Evolutionary conservation across 2,888 invertebrate species (phyloP), one percentile per base, ranked within the genome.

Genomic region (Ditylenchus weischeri): DNA sequence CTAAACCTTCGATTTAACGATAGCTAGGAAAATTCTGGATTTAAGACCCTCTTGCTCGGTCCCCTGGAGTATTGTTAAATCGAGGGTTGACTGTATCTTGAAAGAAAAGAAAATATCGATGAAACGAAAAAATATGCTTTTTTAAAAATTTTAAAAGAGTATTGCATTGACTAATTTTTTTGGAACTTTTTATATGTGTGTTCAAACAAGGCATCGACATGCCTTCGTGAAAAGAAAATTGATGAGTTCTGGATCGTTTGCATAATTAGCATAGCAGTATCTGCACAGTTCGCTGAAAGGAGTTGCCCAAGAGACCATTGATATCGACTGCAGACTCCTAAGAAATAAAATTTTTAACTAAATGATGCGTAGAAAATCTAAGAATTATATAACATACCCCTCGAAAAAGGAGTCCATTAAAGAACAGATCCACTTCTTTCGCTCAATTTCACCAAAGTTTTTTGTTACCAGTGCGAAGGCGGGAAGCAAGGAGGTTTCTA

Each of bases 401-500:
- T 19, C 50, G 21, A 21, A 50, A 50, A 72, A 72, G 18, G 71
- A 65, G 5, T 72, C 72, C 23, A 68, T 23, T 13, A 65, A n/a
- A 10, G 72, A 57, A 19, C 21, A 35, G 4, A 63, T 29, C 49
- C 58, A 72, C 47, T 67, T 67, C 10, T 29, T 15, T 43, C 63
- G 43, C n/a, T 49, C 35, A n/a, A 67, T 63, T 15, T 36, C 49
- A 4, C 68, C 58, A n/a, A 69, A 57, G 29, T 71, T 48, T 11
- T 62, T 48, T 35, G 43, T 66, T 18, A 72, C 64, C 0, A 72
- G 0, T 35, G 65, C 62, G 19, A 72, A 59, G 0, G 65, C 59
- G 1, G 70, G 71, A 8, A 72, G 51, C 23, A 72, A 57, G 23
- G 60, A 64, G 11, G 61, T 48, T 29, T 69, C 68, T 10, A 72